A percentile compares a stretch with the other conserved stretches of the same genome.
Evolutionary conservation across 2,113 vertebrate genomes (phyloP).

Genomic region (Meleagris gallopavo): DNA sequence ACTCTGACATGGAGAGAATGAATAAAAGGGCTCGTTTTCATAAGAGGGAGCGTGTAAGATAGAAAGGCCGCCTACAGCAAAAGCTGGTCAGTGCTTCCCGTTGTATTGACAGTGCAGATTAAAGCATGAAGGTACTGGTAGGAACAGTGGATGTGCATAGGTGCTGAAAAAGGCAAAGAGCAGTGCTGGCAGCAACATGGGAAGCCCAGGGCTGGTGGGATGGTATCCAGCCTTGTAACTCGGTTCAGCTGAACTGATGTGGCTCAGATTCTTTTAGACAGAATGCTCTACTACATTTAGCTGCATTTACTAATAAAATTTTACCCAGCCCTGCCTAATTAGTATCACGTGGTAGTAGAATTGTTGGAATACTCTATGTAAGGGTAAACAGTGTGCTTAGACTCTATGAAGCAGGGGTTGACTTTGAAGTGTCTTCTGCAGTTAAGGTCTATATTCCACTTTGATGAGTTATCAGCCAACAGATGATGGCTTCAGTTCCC

Average conservation of each 20-base stretch:
- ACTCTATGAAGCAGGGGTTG: not conserved
- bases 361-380: not conserved
- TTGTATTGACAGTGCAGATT: not conserved
- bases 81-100: not conserved
- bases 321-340: not conserved
- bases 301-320: not conserved
- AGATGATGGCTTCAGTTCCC: not conserved
- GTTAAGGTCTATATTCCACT: not conserved
- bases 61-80: not conserved
- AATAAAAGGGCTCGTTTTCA: not conserved
- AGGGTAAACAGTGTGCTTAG: not conserved
- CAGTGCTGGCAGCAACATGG: rapidly evolving
- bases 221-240: not conserved
- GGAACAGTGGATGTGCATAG: not conserved
- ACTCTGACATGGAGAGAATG: not conserved
- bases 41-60: not conserved
- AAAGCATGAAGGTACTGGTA: not conserved
- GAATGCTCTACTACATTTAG: not conserved
- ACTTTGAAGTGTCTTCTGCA: not conserved
- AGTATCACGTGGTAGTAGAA: not conserved
- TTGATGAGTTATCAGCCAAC: not conserved
- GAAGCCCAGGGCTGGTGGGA: not conserved
- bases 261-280: not conserved
- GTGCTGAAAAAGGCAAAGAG: not conserved
- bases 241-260: not conserved